Percentiles rank a stretch among this genome's conserved stretches.
Conservation (phyloP, 30 jellyfish, hydroid and myxozoan genomes). For the Clytia hemisphaerica region DNA sequence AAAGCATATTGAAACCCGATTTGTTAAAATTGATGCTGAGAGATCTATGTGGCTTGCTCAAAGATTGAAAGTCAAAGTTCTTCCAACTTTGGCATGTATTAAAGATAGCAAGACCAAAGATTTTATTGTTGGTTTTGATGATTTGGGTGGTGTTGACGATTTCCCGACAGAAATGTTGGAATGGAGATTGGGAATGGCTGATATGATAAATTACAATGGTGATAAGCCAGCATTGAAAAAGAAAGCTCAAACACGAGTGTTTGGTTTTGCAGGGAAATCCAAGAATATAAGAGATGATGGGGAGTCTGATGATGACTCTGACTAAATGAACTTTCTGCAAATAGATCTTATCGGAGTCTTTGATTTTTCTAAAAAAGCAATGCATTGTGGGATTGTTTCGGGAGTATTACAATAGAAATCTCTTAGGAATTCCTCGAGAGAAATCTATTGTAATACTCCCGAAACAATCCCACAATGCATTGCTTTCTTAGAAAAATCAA, state of each 20-base stretch:
- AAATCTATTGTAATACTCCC: too few species aligned
- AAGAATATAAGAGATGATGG: slow-evolving; percentile 64
- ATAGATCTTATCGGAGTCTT: too few species aligned
- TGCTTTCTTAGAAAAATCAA: too few species aligned
- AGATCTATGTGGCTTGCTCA: slow-evolving; percentile 85
- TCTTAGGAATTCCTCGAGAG: too few species aligned
- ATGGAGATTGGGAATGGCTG: slow-evolving; percentile 93
- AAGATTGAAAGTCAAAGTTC: slow-evolving; percentile 67
- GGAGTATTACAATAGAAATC: too few species aligned
- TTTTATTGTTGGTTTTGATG: slow-evolving; percentile 95
- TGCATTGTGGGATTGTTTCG: too few species aligned
- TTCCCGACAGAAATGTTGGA: slow-evolving; percentile 99
- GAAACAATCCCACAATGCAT: too few species aligned
- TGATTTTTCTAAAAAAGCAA: too few species aligned
- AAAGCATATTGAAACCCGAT: slow-evolving; percentile 81
- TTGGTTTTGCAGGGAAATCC: slow-evolving; percentile 65
- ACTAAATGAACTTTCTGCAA: too few species aligned
- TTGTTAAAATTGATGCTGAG: slow-evolving; percentile 85
- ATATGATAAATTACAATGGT: slow-evolving; percentile 70
- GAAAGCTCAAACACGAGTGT: slow-evolving; percentile 32
- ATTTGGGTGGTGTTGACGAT: slow-evolving; percentile 94
- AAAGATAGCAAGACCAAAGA: slow-evolving; percentile 88
- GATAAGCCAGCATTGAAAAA: slow-evolving; percentile 71
- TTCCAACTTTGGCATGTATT: slow-evolving; percentile 83
- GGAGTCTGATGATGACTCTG: slow-evolving; percentile 63